Base-by-base conservation (phyloP, 2,797 vertebrate genomes). In the Eurystomus glaucurus region DNA sequence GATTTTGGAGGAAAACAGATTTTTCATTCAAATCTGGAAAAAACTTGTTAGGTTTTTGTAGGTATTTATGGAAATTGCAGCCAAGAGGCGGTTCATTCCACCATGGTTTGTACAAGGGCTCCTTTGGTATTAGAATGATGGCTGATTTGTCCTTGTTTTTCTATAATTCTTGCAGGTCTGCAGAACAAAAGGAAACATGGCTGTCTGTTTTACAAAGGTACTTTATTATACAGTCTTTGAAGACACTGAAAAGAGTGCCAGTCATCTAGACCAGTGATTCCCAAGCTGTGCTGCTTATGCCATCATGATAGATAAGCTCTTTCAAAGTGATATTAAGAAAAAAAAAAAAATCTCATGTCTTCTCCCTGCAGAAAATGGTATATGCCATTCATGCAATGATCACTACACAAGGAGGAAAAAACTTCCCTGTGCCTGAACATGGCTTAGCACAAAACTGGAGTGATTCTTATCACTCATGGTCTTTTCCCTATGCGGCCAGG, bases 101-200 rank as follows among this genome's bases (percentile, higher is more conserved):
- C 29, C 2, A 2, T 77, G 25, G 21, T 55, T 89, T 92, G 45
- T 74, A 39, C 8, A 61, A 50, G 6, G 9, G 3, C 33, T 92
- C 0, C 66, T 89, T 84, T 95, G 46, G 4, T 76, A 23, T 46
- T 75, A 61, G 29, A 51, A 65, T 33, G 26, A 43, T 65, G 29
- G 3, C 75, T 97, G 52, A 96, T 96, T 83, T 68, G 69, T 85
- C 37, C 18, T 22, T 90, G 33, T 92, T 97, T 87, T 96, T 75
- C 78, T 96, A 4, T 88, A 55, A 96, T 90, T 93, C 76, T 97
- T 98, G 50, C 95, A 99, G 99, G 97, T 99, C 99, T 68, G 97
- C 98, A 72, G 99, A 99, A 76, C 98, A 98, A 91, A 99, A 99
- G 96, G 99, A 99, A 90, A 99, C 98, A 33, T 99, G 99, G 99